Conservation (phyloP, 2,797 vertebrate genomes). For the Diglossa cyanea region DNA sequence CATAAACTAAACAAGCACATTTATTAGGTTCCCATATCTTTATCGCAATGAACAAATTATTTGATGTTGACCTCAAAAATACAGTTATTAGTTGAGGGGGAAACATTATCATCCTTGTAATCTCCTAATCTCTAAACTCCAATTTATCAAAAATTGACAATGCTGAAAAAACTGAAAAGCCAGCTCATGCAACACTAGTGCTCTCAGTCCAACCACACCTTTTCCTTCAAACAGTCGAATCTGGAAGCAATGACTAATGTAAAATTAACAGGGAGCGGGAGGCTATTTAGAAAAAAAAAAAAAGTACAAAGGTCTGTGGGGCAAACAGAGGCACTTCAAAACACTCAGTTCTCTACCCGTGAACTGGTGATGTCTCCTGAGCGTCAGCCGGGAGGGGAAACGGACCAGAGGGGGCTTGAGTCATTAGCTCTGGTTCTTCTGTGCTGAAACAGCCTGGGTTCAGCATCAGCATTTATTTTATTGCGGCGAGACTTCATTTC, state of each 20-base stretch:
- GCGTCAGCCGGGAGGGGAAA: not conserved
- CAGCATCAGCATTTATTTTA: not conserved
- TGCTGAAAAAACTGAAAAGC: not conserved
- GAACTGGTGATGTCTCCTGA: not conserved
- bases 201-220: slow-evolving; percentile 20
- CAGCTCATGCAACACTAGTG: not conserved
- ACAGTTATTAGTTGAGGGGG: not conserved
- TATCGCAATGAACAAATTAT: not conserved
- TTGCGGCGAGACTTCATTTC: not conserved
- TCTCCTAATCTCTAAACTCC: not conserved
- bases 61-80: not conserved
- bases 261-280: not conserved
- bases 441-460: rapidly evolving
- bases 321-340: not conserved
- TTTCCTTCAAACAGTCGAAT: not conserved
- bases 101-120: not conserved
- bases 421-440: rapidly evolving
- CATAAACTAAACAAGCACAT: not conserved
- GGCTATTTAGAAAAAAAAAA: not conserved
- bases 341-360: rapidly evolving
- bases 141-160: not conserved
- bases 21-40: not conserved
- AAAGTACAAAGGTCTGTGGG: not conserved
- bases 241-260: slow-evolving; percentile 15
- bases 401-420: not conserved